Evolutionary conservation across 1,140 invertebrate species (phyloP).

Genomic region (Trachelipus rathkii): DNA sequence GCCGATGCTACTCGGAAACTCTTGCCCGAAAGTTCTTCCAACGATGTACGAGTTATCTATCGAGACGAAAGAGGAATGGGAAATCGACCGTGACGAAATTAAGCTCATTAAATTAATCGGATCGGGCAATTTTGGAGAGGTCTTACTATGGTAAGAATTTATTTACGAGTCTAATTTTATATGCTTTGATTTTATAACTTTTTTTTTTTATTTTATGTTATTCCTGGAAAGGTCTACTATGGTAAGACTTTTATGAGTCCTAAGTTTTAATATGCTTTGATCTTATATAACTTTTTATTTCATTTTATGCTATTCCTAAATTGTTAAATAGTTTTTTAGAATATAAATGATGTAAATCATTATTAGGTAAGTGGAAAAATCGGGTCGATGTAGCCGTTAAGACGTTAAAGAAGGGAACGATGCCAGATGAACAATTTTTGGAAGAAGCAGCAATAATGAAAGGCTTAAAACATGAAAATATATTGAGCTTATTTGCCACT

Average conservation of each 20-base stretch:
- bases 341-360: neutral
- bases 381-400: neutral
- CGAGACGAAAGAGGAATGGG: neutral
- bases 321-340: neutral
- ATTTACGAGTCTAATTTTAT: too few relatives aligned
- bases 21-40: neutral
- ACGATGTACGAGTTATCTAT: neutral
- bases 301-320: too few relatives aligned
- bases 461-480: neutral
- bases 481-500: neutral
- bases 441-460: constrained; percentile 9
- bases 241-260: too few relatives aligned
- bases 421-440: neutral
- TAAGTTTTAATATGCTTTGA: too few relatives aligned
- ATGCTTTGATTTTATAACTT: too few relatives aligned
- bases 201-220: too few relatives aligned
- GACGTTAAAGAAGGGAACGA: neutral
- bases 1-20: neutral
- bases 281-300: too few relatives aligned
- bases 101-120: neutral
- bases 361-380: neutral
- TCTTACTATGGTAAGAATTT: neutral
- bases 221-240: neutral
- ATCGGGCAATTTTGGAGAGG: neutral
- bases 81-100: neutral